Evolutionary conservation across 1,140 invertebrate genomes (phyloP), one percentile per base, ranked within the genome.

Genomic region (Bradynema listronoti): DNA sequence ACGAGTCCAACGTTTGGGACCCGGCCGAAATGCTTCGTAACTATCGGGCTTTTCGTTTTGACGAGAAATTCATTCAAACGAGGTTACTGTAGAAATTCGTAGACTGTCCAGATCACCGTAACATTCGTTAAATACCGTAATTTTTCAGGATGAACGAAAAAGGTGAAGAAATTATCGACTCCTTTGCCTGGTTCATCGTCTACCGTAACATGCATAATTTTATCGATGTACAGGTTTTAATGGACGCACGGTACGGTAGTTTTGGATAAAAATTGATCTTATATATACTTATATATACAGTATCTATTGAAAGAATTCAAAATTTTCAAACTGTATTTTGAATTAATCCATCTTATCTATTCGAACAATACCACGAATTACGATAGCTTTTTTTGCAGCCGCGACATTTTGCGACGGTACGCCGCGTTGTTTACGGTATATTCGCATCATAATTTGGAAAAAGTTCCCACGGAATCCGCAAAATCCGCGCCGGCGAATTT

Each of bases 401-500:
- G 72, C 16, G 41, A n/a, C 2, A 76, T 74, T 56, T 30, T 75
- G 4, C 25, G 36, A 6, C 43, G 50, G 36, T 74, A 75, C 54
- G 43, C 58, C 0, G 7, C 39, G 9, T 25, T 46, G 7, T 74
- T 74, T 53, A 63, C 54, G 11, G 56, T 74, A 7, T 34, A 25
- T 14, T 73, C 69, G 1, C 73, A 76, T 60, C 72, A 74, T 63
- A 69, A 69, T 32, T 59, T 74, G 19, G 72, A 74, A 42, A 74
- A 74, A 53, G 72, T 74, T 14, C 72, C 72, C 3, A 76, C 73
- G 2, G 72, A 74, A 63, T 67, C 63, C n/a, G 72, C 72, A 14
- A 73, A 72, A 25, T 47, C 56, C 3, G 73, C 72, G 16, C 72
- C 72, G 24, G 57, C 52, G 2, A 74, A 74, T 49, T 74, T 74